Percentiles rank a stretch among this genome's conserved stretches.
Conservation (phyloP, 2,113 vertebrate species). For the Chinchilla lanigera region DNA sequence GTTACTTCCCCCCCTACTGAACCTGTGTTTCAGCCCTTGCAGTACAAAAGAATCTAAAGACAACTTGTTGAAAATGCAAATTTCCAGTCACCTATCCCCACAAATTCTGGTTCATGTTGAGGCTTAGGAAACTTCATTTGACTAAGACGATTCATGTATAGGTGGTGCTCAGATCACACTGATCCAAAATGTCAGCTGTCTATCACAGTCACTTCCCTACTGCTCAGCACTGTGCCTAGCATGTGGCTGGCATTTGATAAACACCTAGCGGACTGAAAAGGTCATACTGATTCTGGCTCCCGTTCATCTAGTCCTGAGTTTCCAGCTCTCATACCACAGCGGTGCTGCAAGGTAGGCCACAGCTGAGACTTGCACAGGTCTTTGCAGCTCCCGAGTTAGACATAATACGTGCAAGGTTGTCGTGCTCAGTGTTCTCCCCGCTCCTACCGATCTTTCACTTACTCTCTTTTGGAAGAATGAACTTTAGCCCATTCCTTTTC, state of each 20-base stretch:
- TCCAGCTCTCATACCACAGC: background rate
- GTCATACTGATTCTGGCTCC: background rate
- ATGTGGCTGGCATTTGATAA: background rate
- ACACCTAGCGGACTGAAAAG: background rate
- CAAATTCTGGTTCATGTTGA: constrained; percentile 25
- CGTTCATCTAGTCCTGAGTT: background rate
- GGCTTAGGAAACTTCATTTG: background rate
- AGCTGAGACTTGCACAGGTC: background rate
- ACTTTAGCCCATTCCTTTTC: constrained; percentile 67
- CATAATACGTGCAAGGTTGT: background rate
- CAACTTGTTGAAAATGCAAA: background rate
- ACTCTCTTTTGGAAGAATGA: constrained; percentile 58
- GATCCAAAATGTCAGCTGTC: background rate
- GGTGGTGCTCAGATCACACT: background rate
- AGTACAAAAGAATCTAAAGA: background rate
- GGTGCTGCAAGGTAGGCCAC: background rate
- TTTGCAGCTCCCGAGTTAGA: background rate
- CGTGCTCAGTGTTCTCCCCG: background rate
- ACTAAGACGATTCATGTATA: background rate
- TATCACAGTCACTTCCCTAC: background rate
- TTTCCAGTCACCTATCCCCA: background rate
- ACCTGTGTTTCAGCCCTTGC: background rate
- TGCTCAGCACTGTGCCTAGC: background rate
- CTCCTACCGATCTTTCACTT: constrained; percentile 42
- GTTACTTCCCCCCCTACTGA: background rate